Conservation (phyloP, 2,113 vertebrate genomes). For the Carollia perspicillata region DNA sequence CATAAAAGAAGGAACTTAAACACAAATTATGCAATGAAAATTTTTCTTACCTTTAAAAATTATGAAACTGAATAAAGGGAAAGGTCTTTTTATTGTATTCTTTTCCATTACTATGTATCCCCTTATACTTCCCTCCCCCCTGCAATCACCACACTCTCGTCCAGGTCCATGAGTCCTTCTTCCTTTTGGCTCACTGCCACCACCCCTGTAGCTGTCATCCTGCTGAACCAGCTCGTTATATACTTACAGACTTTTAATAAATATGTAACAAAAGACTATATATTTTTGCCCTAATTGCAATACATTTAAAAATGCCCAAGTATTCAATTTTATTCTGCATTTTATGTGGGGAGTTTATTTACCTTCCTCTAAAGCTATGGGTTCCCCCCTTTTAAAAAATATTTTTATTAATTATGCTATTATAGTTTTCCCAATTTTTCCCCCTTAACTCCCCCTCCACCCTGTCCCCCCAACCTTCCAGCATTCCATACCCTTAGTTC, state of each 20-base stretch:
- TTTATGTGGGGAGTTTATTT: not conserved
- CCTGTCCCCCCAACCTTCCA: no score
- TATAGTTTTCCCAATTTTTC: no score
- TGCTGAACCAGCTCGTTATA: not conserved
- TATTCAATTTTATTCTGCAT: not conserved
- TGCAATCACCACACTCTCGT: no score
- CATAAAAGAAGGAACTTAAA: not conserved
- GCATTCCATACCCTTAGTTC: no score
- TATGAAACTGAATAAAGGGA: not conserved
- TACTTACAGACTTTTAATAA: not conserved
- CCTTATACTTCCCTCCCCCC: no score
- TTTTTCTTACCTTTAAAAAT: not conserved
- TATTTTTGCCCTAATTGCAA: not conserved
- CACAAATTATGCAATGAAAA: not conserved
- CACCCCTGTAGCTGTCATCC: no score
- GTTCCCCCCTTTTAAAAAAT: not conserved
- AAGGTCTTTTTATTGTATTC: not conserved
- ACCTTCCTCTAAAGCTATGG: not conserved
- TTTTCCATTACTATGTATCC: no score
- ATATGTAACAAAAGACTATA: not conserved
- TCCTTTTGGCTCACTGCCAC: no score
- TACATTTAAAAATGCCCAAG: not conserved
- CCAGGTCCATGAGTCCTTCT: no score
- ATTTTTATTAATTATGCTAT: no score
- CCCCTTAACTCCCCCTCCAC: no score